Evolutionary conservation across 2,113 vertebrate species (phyloP).

Genomic region (Seriola quinqueradiata): DNA sequence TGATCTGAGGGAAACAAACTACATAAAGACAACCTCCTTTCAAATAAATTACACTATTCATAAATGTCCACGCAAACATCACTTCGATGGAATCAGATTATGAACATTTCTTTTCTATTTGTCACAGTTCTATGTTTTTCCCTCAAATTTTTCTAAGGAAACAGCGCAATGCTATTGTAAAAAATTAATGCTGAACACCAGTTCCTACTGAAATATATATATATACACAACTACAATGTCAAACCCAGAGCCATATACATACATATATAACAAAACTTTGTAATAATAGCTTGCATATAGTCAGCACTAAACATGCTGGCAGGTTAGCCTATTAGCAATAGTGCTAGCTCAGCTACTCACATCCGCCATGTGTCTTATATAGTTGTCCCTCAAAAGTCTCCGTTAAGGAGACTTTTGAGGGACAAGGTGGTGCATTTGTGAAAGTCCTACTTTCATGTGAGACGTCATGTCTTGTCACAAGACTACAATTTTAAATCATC

Average conservation of each 20-base stretch:
- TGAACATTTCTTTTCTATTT: too few relatives aligned
- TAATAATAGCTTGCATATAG: not conserved
- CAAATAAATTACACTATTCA: not conserved
- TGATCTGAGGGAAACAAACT: not conserved
- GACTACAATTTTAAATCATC: not conserved
- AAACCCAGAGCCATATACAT: not conserved
- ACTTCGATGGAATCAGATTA: not conserved
- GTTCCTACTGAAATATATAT: not conserved
- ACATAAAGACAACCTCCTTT: not conserved
- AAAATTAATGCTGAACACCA: too few relatives aligned
- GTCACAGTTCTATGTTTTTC: too few relatives aligned
- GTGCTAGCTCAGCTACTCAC: not conserved
- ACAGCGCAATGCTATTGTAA: too few relatives aligned
- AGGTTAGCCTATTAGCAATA: not conserved
- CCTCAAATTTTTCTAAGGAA: too few relatives aligned
- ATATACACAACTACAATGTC: not conserved
- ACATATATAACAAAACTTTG: not conserved
- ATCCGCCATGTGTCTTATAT: not conserved
- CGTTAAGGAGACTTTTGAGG: too few relatives aligned
- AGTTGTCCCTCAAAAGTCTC: not conserved
- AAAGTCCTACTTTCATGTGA: too few relatives aligned
- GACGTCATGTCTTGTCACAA: too few relatives aligned
- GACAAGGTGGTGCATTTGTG: not conserved
- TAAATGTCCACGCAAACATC: not conserved
- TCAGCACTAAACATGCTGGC: not conserved